A percentile compares a stretch with the other conserved stretches of the same genome.
Conservation (phyloP, 2,888 invertebrate species). For the Ophion ventricosus region DNA sequence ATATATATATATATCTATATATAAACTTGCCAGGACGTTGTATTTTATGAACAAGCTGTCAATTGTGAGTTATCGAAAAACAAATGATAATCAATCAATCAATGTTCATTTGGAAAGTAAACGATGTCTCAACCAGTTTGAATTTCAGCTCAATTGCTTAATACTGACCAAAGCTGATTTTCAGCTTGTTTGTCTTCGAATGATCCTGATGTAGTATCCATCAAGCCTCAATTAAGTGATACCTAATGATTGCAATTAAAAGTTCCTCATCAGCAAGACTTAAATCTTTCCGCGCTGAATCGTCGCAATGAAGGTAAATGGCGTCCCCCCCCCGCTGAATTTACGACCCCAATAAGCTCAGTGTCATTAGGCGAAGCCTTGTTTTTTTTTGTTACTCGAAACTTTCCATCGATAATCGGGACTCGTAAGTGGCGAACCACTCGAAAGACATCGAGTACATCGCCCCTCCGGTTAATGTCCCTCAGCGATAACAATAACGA, state of each 20-base stretch:
- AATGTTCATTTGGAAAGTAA: not conserved
- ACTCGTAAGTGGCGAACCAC: slow-evolving; percentile 34
- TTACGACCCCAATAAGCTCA: slow-evolving; percentile 11
- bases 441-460: not conserved
- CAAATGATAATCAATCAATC: not conserved
- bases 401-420: slow-evolving; percentile 14
- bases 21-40: not conserved
- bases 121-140: not conserved
- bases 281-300: not conserved
- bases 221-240: slow-evolving; percentile 28
- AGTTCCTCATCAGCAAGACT: slow-evolving; percentile 17
- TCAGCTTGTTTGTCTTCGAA: not conserved
- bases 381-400: slow-evolving; percentile 28
- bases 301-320: slow-evolving; percentile 17
- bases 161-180: not conserved
- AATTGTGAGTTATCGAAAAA: not conserved
- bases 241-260: not conserved
- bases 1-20: too few species aligned
- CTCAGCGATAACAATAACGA: slow-evolving; percentile 65
- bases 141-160: not conserved
- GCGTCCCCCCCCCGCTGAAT: not conserved
- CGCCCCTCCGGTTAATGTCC: slow-evolving; percentile 43
- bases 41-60: not conserved
- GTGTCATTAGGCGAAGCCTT: slow-evolving; percentile 21
- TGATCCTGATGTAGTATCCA: not conserved